Evolutionary conservation across 2,113 vertebrate genomes (phyloP), one percentile per base, ranked within the genome.

Genomic region (Syngnathus scovelli): DNA sequence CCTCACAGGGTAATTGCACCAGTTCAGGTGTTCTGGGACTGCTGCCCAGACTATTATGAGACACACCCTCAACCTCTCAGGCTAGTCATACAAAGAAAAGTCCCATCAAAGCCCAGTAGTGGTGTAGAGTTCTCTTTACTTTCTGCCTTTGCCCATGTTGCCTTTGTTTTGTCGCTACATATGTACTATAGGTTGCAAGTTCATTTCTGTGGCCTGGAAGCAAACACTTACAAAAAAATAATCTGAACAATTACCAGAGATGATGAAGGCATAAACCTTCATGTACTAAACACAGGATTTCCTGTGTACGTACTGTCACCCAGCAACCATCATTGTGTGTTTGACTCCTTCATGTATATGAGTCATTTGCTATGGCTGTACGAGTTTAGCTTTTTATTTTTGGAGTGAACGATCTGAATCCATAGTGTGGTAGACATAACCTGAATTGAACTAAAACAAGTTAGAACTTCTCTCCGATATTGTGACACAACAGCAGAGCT

Each of bases 31-130:
- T 54, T 63, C 63, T 76, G 58, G 79, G 83, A 82, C 63, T 46
- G 19, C 48, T 78, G 78, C 70, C 79, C 71, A 69, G 64, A 63
- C 52, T 43, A 43, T 43, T 3, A 23, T 10, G 55, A 11, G 61
- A 74, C 81, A 77, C 85, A 46, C 85, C 87, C 79, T 75, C 38
- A 23, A 15, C 36, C 54, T 68, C 61, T 61, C 13, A 3, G 9
- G 27, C 23, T 70, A 18, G 61, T 71, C 21, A 59, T 2, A 23
- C 6, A 55, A 18, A 37, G 18, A 67, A 36, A 15, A 37, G 61
- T 70, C 60, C 5, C 4, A 73, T 49, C 61, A 46, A 43, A 38
- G 7, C 23, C 12, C 8, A 0, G 10, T 36, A 69, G 62, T 64
- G 67, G n/a, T 44, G 33, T 16, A 10, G 38, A 1, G 6, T 44